A percentile compares a stretch with the other conserved stretches of the same genome.
Evolutionary conservation across 2,797 vertebrate species (phyloP).

Genomic region (Rhincodon typus): DNA sequence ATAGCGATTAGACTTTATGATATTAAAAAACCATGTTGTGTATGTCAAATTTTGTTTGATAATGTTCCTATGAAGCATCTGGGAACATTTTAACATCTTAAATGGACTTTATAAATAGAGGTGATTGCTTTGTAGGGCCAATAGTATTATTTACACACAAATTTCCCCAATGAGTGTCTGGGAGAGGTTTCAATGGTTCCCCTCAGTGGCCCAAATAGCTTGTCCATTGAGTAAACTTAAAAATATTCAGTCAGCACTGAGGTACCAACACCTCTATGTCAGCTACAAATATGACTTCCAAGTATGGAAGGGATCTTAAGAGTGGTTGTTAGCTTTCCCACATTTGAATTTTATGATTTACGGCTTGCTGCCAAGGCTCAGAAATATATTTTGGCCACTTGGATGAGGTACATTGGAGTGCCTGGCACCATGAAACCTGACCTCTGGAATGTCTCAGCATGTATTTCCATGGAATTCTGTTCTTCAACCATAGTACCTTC

Average conservation of each 20-base stretch:
- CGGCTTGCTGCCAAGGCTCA: not conserved
- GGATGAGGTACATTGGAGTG: not conserved
- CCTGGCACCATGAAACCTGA: not conserved
- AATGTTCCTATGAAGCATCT: not conserved
- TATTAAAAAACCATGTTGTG: not conserved
- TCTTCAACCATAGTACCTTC: not conserved
- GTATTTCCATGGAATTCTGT: not conserved
- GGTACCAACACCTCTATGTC: not conserved
- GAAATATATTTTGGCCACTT: slow-evolving; percentile 8
- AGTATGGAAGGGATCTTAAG: not conserved
- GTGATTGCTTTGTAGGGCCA: not conserved
- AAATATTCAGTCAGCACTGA: not conserved
- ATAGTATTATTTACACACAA: slow-evolving; percentile 10
- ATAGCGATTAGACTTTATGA: not conserved
- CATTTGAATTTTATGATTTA: not conserved
- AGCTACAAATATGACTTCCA: not conserved
- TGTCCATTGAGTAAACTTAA: not conserved
- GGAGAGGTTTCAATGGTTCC: not conserved
- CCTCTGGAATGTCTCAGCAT: no score
- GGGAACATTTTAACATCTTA: not conserved
- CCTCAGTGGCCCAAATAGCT: not conserved
- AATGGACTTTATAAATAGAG: not conserved
- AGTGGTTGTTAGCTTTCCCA: not conserved
- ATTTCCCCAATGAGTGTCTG: not conserved
- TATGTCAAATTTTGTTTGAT: not conserved